Conservation (phyloP, 64 coral and sea anemone genomes). For the Anthopleura sola region DNA sequence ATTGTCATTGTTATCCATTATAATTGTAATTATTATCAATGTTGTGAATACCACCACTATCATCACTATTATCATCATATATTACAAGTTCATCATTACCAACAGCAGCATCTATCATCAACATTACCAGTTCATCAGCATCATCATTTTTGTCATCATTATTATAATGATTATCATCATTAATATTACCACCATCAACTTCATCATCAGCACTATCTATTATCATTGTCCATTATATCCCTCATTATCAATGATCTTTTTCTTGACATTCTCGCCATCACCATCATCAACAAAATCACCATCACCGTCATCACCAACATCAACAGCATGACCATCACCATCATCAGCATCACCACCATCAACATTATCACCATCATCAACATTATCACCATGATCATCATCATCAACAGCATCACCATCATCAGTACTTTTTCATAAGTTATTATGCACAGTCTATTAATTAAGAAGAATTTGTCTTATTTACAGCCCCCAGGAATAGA, state of each 20-base stretch:
- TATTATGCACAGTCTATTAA: no score
- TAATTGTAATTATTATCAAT: not conserved
- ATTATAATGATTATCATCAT: not conserved
- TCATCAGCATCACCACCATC: not conserved
- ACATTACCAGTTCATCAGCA: no score
- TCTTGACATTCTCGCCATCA: no score
- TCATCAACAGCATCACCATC: not conserved
- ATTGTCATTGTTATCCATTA: not conserved
- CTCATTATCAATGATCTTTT: no score
- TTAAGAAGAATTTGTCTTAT: no score
- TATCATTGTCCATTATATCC: no score
- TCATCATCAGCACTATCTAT: no score
- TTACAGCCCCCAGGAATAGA: constrained; percentile 15
- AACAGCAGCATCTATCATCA: not conserved
- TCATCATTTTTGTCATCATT: not conserved
- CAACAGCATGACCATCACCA: not conserved
- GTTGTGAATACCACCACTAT: not conserved
- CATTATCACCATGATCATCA: not conserved
- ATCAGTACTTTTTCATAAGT: not conserved
- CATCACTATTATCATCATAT: not conserved
- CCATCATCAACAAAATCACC: no score
- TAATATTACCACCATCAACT: not conserved
- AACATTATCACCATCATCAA: not conserved
- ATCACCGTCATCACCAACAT: not conserved
- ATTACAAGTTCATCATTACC: not conserved